These are phyloP conservation scores for Galerucella nymphaeae DNA, from an alignment of 2,888 invertebrate genomes.

Conservation along the genomic window DNA sequence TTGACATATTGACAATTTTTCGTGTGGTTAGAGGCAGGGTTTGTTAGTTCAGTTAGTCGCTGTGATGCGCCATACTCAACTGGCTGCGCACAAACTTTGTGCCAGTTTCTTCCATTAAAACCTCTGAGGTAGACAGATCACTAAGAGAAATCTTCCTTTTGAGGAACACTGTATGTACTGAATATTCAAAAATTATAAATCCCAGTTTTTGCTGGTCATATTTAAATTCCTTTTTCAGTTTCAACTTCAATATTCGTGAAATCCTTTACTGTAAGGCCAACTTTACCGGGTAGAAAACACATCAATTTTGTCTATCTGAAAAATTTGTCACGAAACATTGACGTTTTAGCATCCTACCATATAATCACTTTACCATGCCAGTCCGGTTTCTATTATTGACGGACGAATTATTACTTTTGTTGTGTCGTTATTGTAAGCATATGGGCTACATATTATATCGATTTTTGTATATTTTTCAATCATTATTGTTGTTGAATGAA, in stretches of 20 bases:
- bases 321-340: conserved; percentile 36
- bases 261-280: not conserved
- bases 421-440: conserved; percentile 10
- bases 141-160: no score
- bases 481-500: conserved; percentile 12
- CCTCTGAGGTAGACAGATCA: no score
- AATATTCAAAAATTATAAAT: no score
- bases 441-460: conserved; percentile 21
- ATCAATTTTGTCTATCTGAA: conserved; percentile 26
- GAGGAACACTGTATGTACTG: no score
- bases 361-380: conserved; percentile 20
- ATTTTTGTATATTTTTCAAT: conserved; percentile 22
- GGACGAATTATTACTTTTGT: conserved; percentile 28
- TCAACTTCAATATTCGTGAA: not conserved
- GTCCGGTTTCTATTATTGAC: conserved; percentile 20
- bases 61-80: no score
- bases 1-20: no score
- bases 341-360: conserved; percentile 32
- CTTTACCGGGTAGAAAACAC: conserved; percentile 16
- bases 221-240: no score
- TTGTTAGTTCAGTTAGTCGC: no score
- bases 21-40: no score
- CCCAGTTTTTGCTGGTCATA: no score
- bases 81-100: no score
- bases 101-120: no score